These are phyloP conservation scores for Charanyca ferruginea DNA, from an alignment of 2,888 invertebrate genomes.

Conservation along the genomic window DNA sequence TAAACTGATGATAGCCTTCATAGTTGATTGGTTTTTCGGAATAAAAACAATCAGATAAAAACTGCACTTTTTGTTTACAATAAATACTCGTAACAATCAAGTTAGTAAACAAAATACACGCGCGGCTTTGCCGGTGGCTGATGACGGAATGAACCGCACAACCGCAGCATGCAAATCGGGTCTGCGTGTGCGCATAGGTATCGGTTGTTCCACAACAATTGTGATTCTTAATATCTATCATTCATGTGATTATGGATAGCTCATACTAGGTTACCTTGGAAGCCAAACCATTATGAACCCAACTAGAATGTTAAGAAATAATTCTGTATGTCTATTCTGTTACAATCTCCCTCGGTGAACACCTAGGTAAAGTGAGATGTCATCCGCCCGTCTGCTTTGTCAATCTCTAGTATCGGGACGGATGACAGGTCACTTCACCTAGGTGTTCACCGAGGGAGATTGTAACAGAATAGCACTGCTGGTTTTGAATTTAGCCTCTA, in stretches of 20 bases:
- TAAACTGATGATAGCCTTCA: slow-evolving; percentile 76
- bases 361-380: too few relatives aligned
- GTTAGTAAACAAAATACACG: slow-evolving; percentile 22
- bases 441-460: too few relatives aligned
- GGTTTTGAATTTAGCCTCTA: neutral
- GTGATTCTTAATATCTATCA: slow-evolving; percentile 40
- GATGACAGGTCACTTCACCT: too few relatives aligned
- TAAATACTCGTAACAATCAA: slow-evolving; percentile 19
- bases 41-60: slow-evolving; percentile 36
- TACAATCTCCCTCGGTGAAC: too few relatives aligned
- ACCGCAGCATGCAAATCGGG: slow-evolving; percentile 36
- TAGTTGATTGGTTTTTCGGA: slow-evolving; percentile 61
- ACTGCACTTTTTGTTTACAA: slow-evolving; percentile 48
- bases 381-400: too few relatives aligned
- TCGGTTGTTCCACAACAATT: slow-evolving; percentile 33
- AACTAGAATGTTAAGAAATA: neutral
- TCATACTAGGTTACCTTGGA: slow-evolving; percentile 43
- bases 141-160: slow-evolving; percentile 48
- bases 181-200: slow-evolving; percentile 54
- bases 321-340: too few relatives aligned
- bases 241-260: slow-evolving; percentile 43
- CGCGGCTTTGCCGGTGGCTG: slow-evolving; percentile 18
- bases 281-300: neutral
- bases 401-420: too few relatives aligned
- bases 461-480: too few relatives aligned